These are phyloP conservation scores for Lanistes nyassanus DNA, from an alignment of 1,140 invertebrate genomes.

Conservation along the genomic window DNA sequence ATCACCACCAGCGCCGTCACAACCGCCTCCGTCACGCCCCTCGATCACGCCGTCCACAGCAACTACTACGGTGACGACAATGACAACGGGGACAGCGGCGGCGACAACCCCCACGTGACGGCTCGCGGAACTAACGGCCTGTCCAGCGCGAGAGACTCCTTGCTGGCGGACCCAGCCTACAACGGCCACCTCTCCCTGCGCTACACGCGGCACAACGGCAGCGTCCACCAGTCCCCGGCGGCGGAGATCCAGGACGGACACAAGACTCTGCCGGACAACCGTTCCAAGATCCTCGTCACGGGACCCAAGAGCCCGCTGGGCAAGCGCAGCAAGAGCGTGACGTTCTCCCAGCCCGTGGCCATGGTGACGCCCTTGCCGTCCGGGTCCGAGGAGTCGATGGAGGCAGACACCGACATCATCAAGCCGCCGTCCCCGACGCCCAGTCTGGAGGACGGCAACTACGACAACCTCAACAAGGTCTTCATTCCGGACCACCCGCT, in stretches of 20 bases:
- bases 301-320: conserved; percentile 35
- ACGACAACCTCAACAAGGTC: conserved; percentile 36
- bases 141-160: conserved; percentile 18
- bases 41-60: no score
- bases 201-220: conserved; percentile 7
- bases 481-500: conserved; percentile 24
- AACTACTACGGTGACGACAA: no score
- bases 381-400: conserved; percentile 54
- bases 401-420: neutral
- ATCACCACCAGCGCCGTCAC: conserved; percentile 3
- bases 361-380: conserved; percentile 59
- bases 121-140: conserved; percentile 30
- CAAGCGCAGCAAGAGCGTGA: conserved; percentile 54
- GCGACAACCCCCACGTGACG: neutral
- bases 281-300: conserved; percentile 31
- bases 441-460: conserved; percentile 25
- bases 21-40: conserved; percentile 16
- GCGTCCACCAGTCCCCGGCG: conserved; percentile 19
- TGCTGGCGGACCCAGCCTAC: conserved; percentile 31
- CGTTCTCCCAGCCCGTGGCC: conserved; percentile 57
- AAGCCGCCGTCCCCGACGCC: neutral
- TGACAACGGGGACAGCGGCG: no score
- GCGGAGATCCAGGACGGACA: conserved; percentile 35
- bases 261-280: conserved; percentile 33
- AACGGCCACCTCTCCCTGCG: conserved; percentile 30